Evolutionary conservation across 2,797 vertebrate genomes (phyloP).

Genomic region (Passerculus sandwichensis): DNA sequence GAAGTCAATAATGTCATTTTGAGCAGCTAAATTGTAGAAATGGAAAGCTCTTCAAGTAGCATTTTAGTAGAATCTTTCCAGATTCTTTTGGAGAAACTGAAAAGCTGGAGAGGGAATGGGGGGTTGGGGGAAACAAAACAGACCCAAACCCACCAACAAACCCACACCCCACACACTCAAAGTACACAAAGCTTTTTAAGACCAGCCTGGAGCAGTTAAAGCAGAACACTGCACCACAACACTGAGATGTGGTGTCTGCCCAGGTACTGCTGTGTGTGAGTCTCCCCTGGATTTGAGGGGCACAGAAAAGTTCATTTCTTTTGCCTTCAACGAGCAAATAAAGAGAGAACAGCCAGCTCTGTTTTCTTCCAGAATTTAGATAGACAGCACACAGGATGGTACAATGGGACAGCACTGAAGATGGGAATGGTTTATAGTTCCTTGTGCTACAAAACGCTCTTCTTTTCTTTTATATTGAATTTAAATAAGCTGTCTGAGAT

Average conservation of each 20-base stretch:
- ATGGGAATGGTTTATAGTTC: neutral
- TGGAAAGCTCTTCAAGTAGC: neutral
- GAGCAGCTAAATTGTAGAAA: neutral
- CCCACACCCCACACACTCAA: neutral
- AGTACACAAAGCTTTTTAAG: neutral
- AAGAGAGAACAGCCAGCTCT: neutral
- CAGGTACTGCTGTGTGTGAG: fast-evolving
- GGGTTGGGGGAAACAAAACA: neutral
- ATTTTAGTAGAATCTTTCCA: neutral
- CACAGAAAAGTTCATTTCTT: neutral
- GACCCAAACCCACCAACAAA: neutral
- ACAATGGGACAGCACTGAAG: neutral
- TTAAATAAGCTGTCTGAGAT: neutral
- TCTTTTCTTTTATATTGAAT: neutral
- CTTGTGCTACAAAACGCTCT: neutral
- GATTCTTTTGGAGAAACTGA: neutral
- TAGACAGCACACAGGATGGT: neutral
- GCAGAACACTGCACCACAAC: neutral
- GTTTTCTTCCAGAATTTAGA: neutral
- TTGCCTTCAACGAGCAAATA: neutral
- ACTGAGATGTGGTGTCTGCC: neutral
- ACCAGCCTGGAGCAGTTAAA: neutral
- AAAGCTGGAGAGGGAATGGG: neutral
- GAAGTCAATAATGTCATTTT: neutral
- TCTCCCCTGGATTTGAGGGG: neutral